Evolutionary conservation across 2,797 vertebrate species (phyloP), one percentile per base, ranked within the genome.

Genomic region (Sciurus carolinensis): DNA sequence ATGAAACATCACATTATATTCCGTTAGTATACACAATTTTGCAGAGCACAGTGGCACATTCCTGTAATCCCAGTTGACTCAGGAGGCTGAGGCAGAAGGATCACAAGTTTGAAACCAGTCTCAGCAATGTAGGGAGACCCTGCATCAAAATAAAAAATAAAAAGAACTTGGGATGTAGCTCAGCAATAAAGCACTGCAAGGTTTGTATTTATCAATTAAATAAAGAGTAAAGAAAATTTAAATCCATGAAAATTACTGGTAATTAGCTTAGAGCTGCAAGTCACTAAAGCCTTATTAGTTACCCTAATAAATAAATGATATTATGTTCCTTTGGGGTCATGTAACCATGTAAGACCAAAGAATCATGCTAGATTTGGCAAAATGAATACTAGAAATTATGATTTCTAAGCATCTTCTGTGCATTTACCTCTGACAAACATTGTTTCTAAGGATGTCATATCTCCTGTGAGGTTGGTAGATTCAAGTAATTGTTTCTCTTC

Each of bases 381-480:
- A 76, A 24, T 36, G 24, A 87, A 57, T 5, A 75, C 17, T 59
- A 72, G 30, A 87, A 69, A 77, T 52, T 24, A 39, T 8, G 26
- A 71, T 79, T 93, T 88, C 64, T 73, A 71, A 33, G 33, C 14
- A 12, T n/a, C 7, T 83, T 90, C 67, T 77, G 42, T 72, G 57
- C 33, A 13, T 92, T 52, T n/a, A 28, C 13, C 91, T 91, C 44
- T 15, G 30, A 62, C 28, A 72, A 47, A 71, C n/a, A 44, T 39
- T 84, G 62, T 15, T 90, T 87, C 42, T 87, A 28, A 83, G 11
- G 42, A 22, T 92, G 66, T 90, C 17, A 44, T 77, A 88, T 85
- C 30, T 87, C n/a, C 54, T 85, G 42, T n/a, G 71, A 93, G 85
- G 9, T 7, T 50, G 44, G 44, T 54, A 77, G 59, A 62, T 50